Conservation (phyloP, 2,113 vertebrate genomes). For the Anthoscopus minutus region DNA sequence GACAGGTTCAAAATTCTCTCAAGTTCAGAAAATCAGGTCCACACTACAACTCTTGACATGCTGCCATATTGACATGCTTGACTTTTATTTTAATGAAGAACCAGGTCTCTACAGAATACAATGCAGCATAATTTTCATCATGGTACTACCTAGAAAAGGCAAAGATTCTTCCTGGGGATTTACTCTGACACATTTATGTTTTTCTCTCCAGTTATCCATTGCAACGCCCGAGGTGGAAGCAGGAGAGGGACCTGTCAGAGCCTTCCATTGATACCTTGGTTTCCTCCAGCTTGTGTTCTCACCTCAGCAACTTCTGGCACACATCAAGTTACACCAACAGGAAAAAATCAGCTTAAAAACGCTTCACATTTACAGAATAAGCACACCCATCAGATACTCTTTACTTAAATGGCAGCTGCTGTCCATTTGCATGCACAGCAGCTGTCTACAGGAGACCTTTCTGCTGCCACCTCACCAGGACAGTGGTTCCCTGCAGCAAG, state of each 20-base stretch:
- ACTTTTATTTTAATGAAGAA: neutral
- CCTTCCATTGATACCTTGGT: neutral
- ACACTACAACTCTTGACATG: neutral
- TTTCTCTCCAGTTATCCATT: neutral
- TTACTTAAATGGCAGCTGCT: neutral
- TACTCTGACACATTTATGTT: neutral
- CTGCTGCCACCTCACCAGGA: neutral
- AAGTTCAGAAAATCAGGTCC: too few relatives aligned
- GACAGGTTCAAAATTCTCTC: too few relatives aligned
- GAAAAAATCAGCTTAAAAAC: neutral
- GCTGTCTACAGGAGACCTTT: neutral
- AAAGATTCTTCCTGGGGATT: neutral
- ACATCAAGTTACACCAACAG: neutral
- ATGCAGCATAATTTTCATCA: neutral
- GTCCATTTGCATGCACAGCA: neutral
- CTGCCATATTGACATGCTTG: neutral
- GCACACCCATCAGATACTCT: neutral
- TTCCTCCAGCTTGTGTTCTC: neutral
- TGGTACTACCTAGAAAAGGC: neutral
- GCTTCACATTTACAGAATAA: neutral
- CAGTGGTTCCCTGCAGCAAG: neutral
- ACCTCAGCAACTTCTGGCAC: neutral
- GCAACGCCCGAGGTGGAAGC: neutral
- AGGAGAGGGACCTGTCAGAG: neutral
- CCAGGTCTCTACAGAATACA: neutral